These are phyloP conservation scores for Seriola rivoliana DNA, from an alignment of 2,113 vertebrate genomes.

Conservation along the genomic window DNA sequence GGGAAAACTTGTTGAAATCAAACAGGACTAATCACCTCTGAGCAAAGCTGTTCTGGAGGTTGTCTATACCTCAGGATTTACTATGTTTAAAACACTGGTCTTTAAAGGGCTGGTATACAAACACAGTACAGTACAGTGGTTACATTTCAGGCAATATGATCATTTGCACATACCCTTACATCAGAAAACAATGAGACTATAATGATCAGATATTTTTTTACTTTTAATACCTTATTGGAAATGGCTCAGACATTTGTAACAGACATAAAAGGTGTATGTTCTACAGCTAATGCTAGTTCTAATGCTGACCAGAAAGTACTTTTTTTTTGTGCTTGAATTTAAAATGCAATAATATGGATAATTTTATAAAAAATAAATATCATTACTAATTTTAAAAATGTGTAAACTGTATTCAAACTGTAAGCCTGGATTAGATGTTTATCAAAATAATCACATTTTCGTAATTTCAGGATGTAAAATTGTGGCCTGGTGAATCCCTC, in stretches of 20 bases:
- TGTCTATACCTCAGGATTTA: not conserved
- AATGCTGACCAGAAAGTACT: too few species aligned
- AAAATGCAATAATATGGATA: too few species aligned
- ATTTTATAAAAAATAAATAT: too few species aligned
- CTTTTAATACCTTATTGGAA: not conserved
- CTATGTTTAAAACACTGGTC: not conserved
- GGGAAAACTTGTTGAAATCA: conserved; percentile 2
- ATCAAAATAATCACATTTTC: too few species aligned
- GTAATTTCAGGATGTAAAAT: not conserved
- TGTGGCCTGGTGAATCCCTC: not conserved
- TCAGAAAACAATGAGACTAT: not conserved
- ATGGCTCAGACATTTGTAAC: not conserved
- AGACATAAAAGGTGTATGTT: too few species aligned
- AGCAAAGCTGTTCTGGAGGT: not conserved
- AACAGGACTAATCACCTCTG: not conserved
- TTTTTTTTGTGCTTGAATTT: too few species aligned
- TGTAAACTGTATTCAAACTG: too few species aligned
- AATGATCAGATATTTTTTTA: not conserved
- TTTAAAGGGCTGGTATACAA: too few species aligned
- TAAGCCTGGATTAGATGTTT: too few species aligned
- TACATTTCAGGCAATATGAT: not conserved
- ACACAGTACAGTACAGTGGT: not conserved
- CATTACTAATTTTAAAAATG: too few species aligned
- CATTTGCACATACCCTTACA: not conserved
- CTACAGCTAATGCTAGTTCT: too few species aligned